Evolutionary conservation across 2,113 vertebrate genomes (phyloP), one percentile per base, ranked within the genome.

Genomic region (Rafetus swinhoei): DNA sequence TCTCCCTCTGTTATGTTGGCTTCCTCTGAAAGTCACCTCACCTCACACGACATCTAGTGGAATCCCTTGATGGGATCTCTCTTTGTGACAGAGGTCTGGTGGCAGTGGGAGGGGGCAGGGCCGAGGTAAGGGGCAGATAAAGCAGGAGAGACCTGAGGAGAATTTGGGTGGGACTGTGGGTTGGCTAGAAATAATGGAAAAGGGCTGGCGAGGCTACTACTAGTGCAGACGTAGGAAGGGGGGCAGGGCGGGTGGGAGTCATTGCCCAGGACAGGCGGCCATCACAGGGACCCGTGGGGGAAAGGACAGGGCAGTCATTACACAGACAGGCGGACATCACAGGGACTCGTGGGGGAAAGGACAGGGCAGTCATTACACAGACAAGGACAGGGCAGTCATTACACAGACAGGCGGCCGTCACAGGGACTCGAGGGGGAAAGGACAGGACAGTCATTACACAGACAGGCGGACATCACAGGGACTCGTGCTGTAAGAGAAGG

Each of bases 201-300:
- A 11, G 18, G 18, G 18, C 65, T 35, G 65, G n/a, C 19, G 65
- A 8, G 65, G 9, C 35, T 2, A 57, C 1, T 3, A 76, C 2
- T 5, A 39, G 72, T 10, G 62, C 19, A 53, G 21, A 2, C 53
- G 13, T 24, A 39, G 10, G 19, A 7, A 3, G 19, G 53, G 11
- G 52, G 53, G 53, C 35, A 16, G 84, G 53, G 0, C 45, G 0
- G 2, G 6, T 59, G 72, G 53, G 4, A 54, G 53, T 45, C 45
- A 5, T 45, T 45, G 45, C 45, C 45, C 45, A 45, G 45, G 4
- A 45, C 45, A 45, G 45, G 45, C 45, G 45, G 45, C 5, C 45
- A 5, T 45, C 45, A 45, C 45, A 45, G 6, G 45, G 45, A 45
- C 45, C 5, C 45, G 6, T 45, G 45, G 45, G 45, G 45, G 6